Base-by-base conservation (phyloP, 1,140 invertebrate species). In the Heliothis subflexa region DNA sequence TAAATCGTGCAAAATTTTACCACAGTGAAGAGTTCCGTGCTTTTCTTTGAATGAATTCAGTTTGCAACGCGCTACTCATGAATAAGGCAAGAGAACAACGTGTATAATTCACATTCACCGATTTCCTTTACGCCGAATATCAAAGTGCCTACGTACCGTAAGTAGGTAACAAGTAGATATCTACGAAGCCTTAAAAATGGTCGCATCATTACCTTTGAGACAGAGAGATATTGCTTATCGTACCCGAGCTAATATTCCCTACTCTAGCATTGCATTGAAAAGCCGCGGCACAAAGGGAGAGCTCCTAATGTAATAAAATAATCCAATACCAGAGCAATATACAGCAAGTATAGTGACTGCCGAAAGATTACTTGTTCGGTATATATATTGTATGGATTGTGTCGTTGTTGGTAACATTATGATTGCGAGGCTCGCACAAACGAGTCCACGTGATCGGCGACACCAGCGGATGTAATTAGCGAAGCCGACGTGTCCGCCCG, bases 401-500 rank as follows among this genome's bases (percentile, higher is more conserved):
- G 13, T 12, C 25, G 45, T 25, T n/a, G 47, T 59, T 59, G 25
- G 13, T 59, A 59, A 59, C 55, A 18, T 40, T 70, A 52, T 70
- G 25, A 70, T 70, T 52, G 66, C 33, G 13, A 10, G 9, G 45
- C 66, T 18, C 47, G 47, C 47, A n/a, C 62, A 18, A 16, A 14
- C 16, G 64, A 25, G 4, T 14, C 18, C 45, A 49, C 64, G 62
- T 28, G 72, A 47, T 14, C 47, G 40, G 55, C 25, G 72, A 55
- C 55, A 50, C 21, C 72, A 18, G 14, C 54, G 55, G 54, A 74
- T 55, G 52, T 74, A 74, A 74, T 74, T 74, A 74, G 61, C 66
- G 66, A 49, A 28, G 50, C 11, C 50, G 25, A 70, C 47, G 62
- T 66, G 62, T 47, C 62, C 21, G 3, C 47, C 12, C 64, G 18